Evolutionary conservation across 2,797 vertebrate genomes (phyloP).

Genomic region (Sebastes itinus): DNA sequence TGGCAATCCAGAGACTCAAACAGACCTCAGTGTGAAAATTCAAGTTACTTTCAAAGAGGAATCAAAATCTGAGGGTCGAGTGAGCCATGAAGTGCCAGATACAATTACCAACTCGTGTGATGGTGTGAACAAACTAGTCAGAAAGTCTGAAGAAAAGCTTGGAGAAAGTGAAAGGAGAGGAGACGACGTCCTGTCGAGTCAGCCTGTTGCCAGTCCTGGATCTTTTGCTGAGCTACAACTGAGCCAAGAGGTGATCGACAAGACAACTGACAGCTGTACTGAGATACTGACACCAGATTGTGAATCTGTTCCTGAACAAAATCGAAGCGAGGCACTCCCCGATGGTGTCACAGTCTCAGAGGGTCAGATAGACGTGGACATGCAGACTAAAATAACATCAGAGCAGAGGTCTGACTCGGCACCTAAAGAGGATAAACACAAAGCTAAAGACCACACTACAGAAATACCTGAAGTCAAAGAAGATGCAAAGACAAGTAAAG

Average conservation of each 20-base stretch:
- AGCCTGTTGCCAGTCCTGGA: background rate
- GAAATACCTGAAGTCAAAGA: slow-evolving; percentile 18
- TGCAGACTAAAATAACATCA: slow-evolving; percentile 9
- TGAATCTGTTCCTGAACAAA: slow-evolving; percentile 20
- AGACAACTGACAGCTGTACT: slow-evolving; percentile 14
- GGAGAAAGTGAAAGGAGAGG: slow-evolving; percentile 39
- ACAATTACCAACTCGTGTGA: slow-evolving; percentile 34
- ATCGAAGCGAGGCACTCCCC: slow-evolving; percentile 2
- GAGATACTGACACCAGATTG: slow-evolving; percentile 28
- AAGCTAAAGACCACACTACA: background rate
- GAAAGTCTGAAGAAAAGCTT: slow-evolving; percentile 30
- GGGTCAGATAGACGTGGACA: slow-evolving; percentile 3
- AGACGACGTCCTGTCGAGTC: slow-evolving; percentile 6
- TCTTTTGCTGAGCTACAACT: slow-evolving; percentile 20
- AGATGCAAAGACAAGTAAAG: background rate
- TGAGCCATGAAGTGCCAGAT: slow-evolving; percentile 10
- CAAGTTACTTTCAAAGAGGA: slow-evolving; percentile 53
- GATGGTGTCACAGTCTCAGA: slow-evolving; percentile 28
- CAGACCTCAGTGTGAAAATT: slow-evolving; percentile 59
- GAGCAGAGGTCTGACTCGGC: slow-evolving; percentile 8
- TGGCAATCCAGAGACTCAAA: slow-evolving; percentile 27
- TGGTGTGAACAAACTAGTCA: slow-evolving; percentile 12
- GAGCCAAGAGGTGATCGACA: slow-evolving; percentile 15
- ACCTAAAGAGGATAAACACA: slow-evolving; percentile 6
- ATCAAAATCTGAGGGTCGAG: slow-evolving; percentile 24